A percentile compares a stretch with the other conserved stretches of the same genome.
These are phyloP conservation scores for Cisticola juncidis DNA, from an alignment of 2,113 vertebrate species.

Conservation along the genomic window DNA sequence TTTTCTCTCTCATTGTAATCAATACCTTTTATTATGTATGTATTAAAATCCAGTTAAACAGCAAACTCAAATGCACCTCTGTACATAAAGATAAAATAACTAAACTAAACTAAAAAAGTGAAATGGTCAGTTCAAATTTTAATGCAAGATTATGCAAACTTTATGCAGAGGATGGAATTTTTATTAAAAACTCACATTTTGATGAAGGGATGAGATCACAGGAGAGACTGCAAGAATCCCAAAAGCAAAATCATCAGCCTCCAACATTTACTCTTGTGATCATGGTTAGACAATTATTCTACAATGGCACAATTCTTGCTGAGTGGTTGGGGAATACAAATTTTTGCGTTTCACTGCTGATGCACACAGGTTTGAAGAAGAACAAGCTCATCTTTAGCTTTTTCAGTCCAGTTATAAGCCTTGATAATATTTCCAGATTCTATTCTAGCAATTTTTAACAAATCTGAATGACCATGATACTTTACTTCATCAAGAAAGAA, in stretches of 20 bases:
- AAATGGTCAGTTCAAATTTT: not conserved
- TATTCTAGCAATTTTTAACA: not conserved
- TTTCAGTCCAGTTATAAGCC: not conserved
- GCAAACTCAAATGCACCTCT: not conserved
- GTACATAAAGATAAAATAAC: not conserved
- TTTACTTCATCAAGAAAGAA: not conserved
- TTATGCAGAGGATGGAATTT: not conserved
- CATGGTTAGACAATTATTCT: not conserved
- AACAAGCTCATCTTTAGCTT: not conserved
- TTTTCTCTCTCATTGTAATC: not conserved
- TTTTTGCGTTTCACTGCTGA: not conserved
- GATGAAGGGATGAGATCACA: not conserved
- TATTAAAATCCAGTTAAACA: not conserved
- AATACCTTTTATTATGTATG: not conserved
- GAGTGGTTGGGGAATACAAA: not conserved
- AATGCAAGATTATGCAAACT: not conserved
- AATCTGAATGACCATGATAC: fast-evolving
- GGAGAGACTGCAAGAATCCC: not conserved
- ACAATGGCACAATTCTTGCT: not conserved
- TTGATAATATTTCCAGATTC: not conserved
- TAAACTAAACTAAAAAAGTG: not conserved
- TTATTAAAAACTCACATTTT: not conserved
- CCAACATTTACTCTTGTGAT: not conserved
- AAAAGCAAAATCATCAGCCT: not conserved
- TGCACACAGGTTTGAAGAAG: not conserved